Evolutionary conservation across 2,113 vertebrate genomes (phyloP).

Genomic region (Odocoileus hemionus): DNA sequence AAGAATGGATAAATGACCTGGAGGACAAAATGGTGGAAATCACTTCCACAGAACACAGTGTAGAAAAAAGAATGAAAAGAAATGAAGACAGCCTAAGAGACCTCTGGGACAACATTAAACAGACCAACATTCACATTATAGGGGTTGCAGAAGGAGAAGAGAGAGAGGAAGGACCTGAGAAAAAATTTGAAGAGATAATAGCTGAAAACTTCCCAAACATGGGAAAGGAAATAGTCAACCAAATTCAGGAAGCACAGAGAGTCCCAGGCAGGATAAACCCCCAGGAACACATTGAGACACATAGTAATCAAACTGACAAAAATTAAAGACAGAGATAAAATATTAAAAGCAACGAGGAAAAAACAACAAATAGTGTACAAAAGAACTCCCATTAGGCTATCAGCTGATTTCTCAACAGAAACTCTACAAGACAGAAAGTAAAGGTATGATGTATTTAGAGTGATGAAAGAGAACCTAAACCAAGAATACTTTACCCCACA

Average conservation of each 20-base stretch:
- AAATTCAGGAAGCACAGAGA: neutral
- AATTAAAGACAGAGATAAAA: neutral
- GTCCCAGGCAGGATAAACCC: neutral
- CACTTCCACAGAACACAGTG: neutral
- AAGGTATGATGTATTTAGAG: too few species aligned
- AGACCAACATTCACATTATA: neutral
- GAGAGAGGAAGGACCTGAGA: neutral
- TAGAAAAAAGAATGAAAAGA: neutral
- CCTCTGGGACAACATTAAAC: too few species aligned
- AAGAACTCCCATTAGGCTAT: neutral
- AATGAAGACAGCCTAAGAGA: neutral
- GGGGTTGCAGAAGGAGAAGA: neutral
- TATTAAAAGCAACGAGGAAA: neutral
- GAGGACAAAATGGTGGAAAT: neutral
- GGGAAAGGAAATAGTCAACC: neutral
- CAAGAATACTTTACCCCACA: too few species aligned
- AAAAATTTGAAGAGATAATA: neutral
- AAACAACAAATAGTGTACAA: neutral
- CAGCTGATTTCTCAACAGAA: too few species aligned
- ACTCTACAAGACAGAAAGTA: too few species aligned
- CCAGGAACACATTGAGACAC: neutral
- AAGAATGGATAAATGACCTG: neutral
- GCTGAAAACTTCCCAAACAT: neutral
- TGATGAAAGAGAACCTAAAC: too few species aligned
- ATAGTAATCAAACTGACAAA: neutral